phyloP scores from a whole-genome alignment of 2,888 invertebrate genomes.

The Drymonia ruficornis region DNA sequence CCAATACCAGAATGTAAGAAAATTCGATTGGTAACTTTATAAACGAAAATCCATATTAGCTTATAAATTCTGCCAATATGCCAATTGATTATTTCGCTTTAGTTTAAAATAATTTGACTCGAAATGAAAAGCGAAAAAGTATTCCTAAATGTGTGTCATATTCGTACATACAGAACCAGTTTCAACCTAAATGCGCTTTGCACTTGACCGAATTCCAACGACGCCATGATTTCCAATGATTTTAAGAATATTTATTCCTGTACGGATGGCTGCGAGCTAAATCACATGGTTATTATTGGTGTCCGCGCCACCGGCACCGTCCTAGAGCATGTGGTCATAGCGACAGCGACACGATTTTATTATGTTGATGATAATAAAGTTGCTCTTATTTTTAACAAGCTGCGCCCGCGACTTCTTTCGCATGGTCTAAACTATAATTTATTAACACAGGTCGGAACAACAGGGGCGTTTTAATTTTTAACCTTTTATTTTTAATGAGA shows the following conservation, averaged over 20 bases:
- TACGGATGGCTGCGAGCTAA: conserved; percentile 7
- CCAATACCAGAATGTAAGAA: too few relatives aligned
- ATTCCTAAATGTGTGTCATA: neutral
- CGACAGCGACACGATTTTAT: conserved; percentile 26
- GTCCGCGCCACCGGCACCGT: conserved; percentile 22
- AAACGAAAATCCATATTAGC: too few relatives aligned
- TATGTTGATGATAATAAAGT: conserved; percentile 20
- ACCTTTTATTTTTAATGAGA: too few relatives aligned
- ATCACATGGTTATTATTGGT: conserved; percentile 27
- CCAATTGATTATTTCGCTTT: too few relatives aligned
- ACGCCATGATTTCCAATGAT: conserved; percentile 5
- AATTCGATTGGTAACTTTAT: too few relatives aligned
- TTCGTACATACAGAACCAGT: neutral
- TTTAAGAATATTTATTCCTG: conserved; percentile 6
- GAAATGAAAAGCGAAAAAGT: too few relatives aligned
- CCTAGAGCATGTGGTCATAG: conserved; percentile 18
- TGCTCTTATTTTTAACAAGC: conserved; percentile 29
- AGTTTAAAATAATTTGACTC: too few relatives aligned
- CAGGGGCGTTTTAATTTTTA: too few relatives aligned
- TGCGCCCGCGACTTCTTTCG: neutral
- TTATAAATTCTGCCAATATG: too few relatives aligned
- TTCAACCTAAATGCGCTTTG: neutral
- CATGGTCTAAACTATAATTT: too few relatives aligned
- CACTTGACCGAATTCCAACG: conserved; percentile 4
- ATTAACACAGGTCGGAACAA: too few relatives aligned